Evolutionary conservation across 2,888 invertebrate genomes (phyloP).

Genomic region (Hemithea aestivaria): DNA sequence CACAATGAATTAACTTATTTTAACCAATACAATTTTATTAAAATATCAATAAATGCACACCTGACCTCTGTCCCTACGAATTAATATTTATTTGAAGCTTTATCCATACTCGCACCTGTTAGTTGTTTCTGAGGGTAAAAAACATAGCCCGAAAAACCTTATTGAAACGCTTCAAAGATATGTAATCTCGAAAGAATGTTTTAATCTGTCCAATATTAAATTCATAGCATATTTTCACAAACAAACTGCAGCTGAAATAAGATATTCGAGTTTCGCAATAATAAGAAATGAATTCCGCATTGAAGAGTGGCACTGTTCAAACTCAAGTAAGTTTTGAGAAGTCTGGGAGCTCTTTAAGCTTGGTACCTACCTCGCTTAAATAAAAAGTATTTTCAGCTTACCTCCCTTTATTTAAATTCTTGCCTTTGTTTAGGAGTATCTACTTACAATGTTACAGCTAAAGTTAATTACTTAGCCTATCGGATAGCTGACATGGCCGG

Average conservation of each 20-base stretch:
- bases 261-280: conserved; percentile 19
- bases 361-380: conserved; percentile 6
- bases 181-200: too few species aligned
- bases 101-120: too few species aligned
- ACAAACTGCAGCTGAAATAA: conserved; percentile 18
- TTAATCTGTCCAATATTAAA: conserved; percentile 1
- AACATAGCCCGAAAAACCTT: too few species aligned
- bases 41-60: too few species aligned
- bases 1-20: too few species aligned
- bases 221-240: conserved; percentile 5
- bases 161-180: too few species aligned
- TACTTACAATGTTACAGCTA: conserved; percentile 18
- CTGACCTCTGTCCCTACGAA: too few species aligned
- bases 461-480: conserved; percentile 25
- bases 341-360: conserved; percentile 22
- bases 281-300: conserved; percentile 23
- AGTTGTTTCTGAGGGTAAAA: too few species aligned
- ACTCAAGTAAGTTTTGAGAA: conserved; percentile 26
- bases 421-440: conserved; percentile 18
- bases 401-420: conserved; percentile 26
- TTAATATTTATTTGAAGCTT: too few species aligned
- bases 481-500: conserved; percentile 16
- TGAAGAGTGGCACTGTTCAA: conserved; percentile 21
- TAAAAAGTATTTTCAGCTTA: conserved; percentile 4
- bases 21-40: too few species aligned